These are phyloP conservation scores for Pollenia griseotomentosa DNA, from an alignment of 2,888 invertebrate genomes.

Conservation along the genomic window DNA sequence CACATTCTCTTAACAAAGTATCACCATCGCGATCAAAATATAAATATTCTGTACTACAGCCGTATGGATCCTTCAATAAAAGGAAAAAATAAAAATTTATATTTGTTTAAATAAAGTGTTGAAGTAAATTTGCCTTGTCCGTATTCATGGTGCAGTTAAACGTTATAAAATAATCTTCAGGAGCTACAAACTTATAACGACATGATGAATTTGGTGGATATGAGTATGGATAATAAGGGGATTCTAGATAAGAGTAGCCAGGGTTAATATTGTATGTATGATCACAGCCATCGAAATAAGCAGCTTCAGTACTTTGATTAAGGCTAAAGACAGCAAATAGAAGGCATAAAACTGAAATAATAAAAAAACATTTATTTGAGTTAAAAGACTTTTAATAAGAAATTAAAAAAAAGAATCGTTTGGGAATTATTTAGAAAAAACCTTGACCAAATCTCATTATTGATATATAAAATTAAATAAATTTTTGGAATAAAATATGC, in stretches of 20 bases:
- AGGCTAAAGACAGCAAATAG: not conserved
- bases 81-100: no score
- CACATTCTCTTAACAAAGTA: conserved; percentile 76
- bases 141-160: conserved; percentile 77
- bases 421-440: not conserved
- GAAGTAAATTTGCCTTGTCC: conserved; percentile 76
- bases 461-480: no score
- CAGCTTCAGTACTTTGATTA: conserved; percentile 3
- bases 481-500: no score
- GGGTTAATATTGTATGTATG: conserved; percentile 73
- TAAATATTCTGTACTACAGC: conserved; percentile 80
- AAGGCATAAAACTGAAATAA: conserved; percentile 38
- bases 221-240: conserved; percentile 79
- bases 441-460: not conserved
- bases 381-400: no score
- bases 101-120: no score
- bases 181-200: conserved; percentile 81
- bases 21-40: conserved; percentile 81
- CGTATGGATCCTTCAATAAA: conserved; percentile 61
- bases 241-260: conserved; percentile 78
- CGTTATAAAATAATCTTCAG: conserved; percentile 78
- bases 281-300: conserved; percentile 79
- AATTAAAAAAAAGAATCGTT: no score
- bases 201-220: conserved; percentile 81
- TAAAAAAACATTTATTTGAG: not conserved